phyloP scores from a whole-genome alignment of 2,888 invertebrate species.

The Dysmachus trigonus region DNA sequence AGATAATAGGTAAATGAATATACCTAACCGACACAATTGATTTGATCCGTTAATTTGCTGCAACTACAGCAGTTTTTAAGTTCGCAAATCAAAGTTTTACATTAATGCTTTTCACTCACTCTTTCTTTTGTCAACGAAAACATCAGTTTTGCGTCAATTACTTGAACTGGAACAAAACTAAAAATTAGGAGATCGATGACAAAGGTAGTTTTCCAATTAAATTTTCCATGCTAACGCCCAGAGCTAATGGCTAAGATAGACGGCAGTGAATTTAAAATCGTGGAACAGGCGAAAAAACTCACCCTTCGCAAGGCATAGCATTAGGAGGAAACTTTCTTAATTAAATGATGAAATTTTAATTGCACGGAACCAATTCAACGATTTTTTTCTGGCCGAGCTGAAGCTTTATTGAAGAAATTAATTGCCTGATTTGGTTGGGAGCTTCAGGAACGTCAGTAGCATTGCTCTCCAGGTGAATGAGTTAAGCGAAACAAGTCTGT shows the following conservation, averaged over 20 bases:
- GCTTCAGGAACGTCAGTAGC: background rate
- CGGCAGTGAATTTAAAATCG: background rate
- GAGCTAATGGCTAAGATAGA: background rate
- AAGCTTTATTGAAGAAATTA: conserved; percentile 25
- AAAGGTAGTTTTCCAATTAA: background rate
- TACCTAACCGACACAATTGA: too few species aligned
- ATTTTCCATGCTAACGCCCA: background rate
- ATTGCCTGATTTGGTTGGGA: conserved; percentile 17
- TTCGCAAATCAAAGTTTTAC: background rate
- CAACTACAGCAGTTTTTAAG: background rate
- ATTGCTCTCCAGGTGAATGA: background rate
- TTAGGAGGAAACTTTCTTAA: conserved; percentile 23
- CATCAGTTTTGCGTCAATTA: background rate
- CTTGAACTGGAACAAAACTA: background rate
- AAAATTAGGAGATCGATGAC: background rate
- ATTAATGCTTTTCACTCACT: too few species aligned
- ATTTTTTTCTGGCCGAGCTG: conserved; percentile 14
- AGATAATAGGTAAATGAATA: too few species aligned
- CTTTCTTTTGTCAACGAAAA: background rate
- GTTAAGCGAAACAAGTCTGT: background rate
- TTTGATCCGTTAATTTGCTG: too few species aligned
- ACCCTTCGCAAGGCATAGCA: background rate
- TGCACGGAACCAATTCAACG: conserved; percentile 21
- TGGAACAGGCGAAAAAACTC: background rate
- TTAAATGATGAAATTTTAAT: conserved; percentile 37